Base-by-base conservation (phyloP, 2,888 invertebrate species). In the Dascillus cervinus region DNA sequence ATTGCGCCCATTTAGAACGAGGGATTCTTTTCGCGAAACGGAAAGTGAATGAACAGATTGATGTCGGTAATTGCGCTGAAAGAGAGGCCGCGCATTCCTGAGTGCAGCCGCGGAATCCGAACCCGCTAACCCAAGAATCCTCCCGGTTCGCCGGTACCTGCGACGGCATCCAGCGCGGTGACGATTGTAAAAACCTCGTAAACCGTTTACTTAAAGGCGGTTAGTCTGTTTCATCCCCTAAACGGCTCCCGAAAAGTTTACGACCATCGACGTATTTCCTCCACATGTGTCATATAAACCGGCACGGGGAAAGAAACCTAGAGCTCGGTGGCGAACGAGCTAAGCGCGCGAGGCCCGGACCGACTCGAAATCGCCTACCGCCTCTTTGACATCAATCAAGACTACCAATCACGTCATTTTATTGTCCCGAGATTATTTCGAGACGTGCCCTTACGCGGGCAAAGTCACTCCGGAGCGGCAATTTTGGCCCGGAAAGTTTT, bases 61-160 rank as follows among this genome's bases (percentile, higher is more conserved):
- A 46, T 44, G 44, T 41, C 37, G 30, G 37, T 36, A 39, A 42
- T 37, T 39, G 36, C 32, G 34, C 37, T 36, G 43, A 43, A 41
- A 43, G 43, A 43, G 41, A 43, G n/a, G 38, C 41, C 40, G 44
- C 39, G 38, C 47, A 50, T 50, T 51, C 49, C 47, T 39, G 46
- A 38, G 51, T 42, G 32, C 34, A 41, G 46, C 51, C 51, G 47
- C 47, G 49, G 51, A 39, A 51, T 51, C 30, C 43, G 25, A 43
- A 42, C 36, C 37, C 40, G 38, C 42, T 33, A 44, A n/a, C 36
- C 29, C 46, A 43, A 43, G 48, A 51, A 50, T 51, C 46, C n/a
- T n/a, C n/a, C 41, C 37, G 33, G 43, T 43, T 39, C 47, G 50
- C 50, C 51, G 49, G 50, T 49, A 49, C 46, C 43, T 46, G 45